Conservation (phyloP, 2,888 invertebrate species). For the Habrosyne pyritoides region DNA sequence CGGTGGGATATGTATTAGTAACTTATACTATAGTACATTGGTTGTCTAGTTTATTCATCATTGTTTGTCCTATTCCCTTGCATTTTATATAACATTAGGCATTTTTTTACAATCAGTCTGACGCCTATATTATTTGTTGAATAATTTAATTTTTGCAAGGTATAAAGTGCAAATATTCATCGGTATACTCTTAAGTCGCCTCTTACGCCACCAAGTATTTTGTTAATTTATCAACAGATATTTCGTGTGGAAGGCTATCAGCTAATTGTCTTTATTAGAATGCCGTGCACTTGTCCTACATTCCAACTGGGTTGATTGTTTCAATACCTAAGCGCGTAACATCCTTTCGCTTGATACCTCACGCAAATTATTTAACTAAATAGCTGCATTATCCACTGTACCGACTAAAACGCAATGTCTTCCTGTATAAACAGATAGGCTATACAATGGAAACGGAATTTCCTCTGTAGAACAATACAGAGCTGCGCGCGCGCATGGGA, state of each 20-base stretch:
- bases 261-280: background rate
- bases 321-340: slow-evolving; percentile 1
- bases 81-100: no score
- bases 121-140: no score
- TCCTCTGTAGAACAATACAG: slow-evolving; percentile 56
- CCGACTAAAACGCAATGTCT: slow-evolving; percentile 23
- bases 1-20: no score
- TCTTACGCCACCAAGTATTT: no score
- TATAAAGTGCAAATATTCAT: no score
- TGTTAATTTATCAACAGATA: background rate
- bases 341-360: background rate
- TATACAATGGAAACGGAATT: slow-evolving; percentile 62
- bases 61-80: no score
- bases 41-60: no score
- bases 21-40: no score
- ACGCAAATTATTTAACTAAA: slow-evolving; percentile 4
- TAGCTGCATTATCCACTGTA: slow-evolving; percentile 1
- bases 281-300: slow-evolving; percentile 3
- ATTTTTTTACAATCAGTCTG: no score
- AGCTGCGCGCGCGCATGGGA: slow-evolving; percentile 51
- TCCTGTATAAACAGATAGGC: slow-evolving; percentile 39
- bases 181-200: no score
- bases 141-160: no score
- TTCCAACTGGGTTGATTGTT: slow-evolving; percentile 2
- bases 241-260: background rate